Percentiles rank a stretch among this genome's conserved stretches.
Evolutionary conservation across 2,888 invertebrate species (phyloP).

Genomic region (Busseola fusca): DNA sequence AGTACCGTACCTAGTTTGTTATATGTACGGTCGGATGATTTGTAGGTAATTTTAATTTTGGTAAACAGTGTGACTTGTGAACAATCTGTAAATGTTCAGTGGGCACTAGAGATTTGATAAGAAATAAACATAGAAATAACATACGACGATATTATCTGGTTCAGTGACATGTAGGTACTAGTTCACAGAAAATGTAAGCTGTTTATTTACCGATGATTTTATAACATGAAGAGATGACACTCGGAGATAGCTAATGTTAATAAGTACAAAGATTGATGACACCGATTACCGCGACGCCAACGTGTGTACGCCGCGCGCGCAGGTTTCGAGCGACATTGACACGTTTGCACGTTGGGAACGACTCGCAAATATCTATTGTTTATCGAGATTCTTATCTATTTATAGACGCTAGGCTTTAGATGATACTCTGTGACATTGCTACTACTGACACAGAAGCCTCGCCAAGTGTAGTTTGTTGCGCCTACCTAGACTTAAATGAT

Average conservation of each 20-base stretch:
- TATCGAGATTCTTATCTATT: slow-evolving; percentile 29
- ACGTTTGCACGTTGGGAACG: slow-evolving; percentile 30
- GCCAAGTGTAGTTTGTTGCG: not conserved
- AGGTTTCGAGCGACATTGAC: slow-evolving; percentile 46
- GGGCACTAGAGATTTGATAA: not conserved
- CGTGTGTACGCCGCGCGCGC: not conserved
- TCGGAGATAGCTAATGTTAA: slow-evolving; percentile 33
- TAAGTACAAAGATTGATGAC: slow-evolving; percentile 29
- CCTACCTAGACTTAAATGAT: not conserved
- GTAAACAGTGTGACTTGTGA: not conserved
- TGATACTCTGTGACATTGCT: slow-evolving; percentile 22
- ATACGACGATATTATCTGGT: not conserved
- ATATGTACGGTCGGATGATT: not conserved
- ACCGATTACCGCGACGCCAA: slow-evolving; percentile 9
- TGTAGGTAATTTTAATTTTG: not conserved
- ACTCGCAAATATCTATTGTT: slow-evolving; percentile 32
- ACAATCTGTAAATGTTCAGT: not conserved
- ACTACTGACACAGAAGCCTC: slow-evolving; percentile 15
- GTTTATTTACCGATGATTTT: slow-evolving; percentile 35
- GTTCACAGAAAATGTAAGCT: slow-evolving; percentile 18
- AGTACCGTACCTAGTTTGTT: not conserved
- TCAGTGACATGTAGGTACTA: slow-evolving; percentile 2
- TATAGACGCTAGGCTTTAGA: slow-evolving; percentile 8
- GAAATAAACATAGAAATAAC: not conserved
- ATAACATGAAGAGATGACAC: slow-evolving; percentile 23